A percentile compares a stretch with the other conserved stretches of the same genome.
phyloP scores from a whole-genome alignment of 2,113 vertebrate species.

The Eulemur macaco region DNA sequence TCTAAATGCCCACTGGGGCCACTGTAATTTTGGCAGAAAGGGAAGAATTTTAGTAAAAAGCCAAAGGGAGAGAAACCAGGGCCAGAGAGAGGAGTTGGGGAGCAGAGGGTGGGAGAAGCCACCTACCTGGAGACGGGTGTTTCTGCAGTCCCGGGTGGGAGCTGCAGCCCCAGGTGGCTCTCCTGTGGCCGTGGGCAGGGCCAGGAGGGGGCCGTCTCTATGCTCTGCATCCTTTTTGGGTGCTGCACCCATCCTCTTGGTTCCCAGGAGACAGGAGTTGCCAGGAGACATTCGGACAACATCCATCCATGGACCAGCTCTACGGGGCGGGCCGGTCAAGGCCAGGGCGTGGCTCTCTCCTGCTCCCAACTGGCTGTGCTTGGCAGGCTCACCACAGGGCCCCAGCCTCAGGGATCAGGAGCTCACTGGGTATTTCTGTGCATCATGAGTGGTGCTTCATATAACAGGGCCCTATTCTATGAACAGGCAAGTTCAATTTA shows the following conservation, averaged over 20 bases:
- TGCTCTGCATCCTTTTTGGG: background rate
- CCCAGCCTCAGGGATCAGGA: background rate
- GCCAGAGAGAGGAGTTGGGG: background rate
- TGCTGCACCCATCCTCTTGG: background rate
- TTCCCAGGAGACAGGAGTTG: background rate
- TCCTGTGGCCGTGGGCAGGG: background rate
- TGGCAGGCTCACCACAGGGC: background rate
- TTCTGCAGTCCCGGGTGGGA: background rate
- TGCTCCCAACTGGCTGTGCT: background rate
- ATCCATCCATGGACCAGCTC: fast-evolving
- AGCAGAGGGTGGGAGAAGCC: background rate
- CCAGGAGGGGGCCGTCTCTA: background rate
- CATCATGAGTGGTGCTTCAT: fast-evolving
- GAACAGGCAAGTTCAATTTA: background rate
- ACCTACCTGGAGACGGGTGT: too few relatives aligned
- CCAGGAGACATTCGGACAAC: background rate
- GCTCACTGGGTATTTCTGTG: background rate
- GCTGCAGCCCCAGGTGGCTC: fast-evolving
- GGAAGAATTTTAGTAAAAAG: background rate
- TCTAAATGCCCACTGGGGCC: background rate
- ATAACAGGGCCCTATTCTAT: background rate
- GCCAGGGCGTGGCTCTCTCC: too few relatives aligned
- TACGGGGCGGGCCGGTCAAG: fast-evolving
- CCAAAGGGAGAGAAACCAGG: background rate
- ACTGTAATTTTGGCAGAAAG: background rate